Evolutionary conservation across 2,113 vertebrate genomes (phyloP), one percentile per base, ranked within the genome.

Genomic region (Malurus elegans): DNA sequence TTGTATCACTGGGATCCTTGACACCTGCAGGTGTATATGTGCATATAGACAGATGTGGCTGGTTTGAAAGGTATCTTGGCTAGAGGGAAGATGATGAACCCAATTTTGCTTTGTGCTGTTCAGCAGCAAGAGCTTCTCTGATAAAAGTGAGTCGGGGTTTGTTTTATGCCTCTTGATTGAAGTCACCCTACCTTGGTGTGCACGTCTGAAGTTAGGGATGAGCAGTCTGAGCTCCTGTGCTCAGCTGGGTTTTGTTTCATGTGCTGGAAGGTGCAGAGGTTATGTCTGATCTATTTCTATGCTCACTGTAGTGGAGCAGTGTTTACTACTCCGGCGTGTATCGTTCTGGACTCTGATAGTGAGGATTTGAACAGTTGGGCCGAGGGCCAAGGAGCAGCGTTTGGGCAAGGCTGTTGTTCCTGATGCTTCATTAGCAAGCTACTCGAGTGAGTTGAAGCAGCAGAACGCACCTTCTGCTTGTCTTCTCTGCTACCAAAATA

Each of bases 191-290:
- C 21, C 51, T 62, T 47, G 32, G 19, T 57, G 44, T 42, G 32
- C 5, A 1, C 6, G 26, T 16, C 0, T 36, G 36, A 20, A 38
- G 45, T 26, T 14, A 10, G 73, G 61, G 29, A 4, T 0, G 2
- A 56, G 44, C 18, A 5, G 18, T 9, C 54, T 53, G 62, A 40
- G 1, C 65, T 86, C 34, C 44, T 50, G 7, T 13, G 20, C 40
- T 42, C 17, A 36, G 54, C 5, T 69, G 54, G 18, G 8, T 36
- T 86, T 69, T 44, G 26, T 31, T 31, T 19, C 0, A 0, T 11
- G 0, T 15, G 60, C 47, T 29, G 23, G 79, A 8, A 58, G 45
- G 71, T 23, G 60, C 79, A 44, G 79, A 73, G 71, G 78, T 92
- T 38, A 0, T 73, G 45, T n/a, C 62, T 31, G 65, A 40, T 40